Conservation (phyloP, 2,888 invertebrate genomes). For the Epinotia nisella region DNA sequence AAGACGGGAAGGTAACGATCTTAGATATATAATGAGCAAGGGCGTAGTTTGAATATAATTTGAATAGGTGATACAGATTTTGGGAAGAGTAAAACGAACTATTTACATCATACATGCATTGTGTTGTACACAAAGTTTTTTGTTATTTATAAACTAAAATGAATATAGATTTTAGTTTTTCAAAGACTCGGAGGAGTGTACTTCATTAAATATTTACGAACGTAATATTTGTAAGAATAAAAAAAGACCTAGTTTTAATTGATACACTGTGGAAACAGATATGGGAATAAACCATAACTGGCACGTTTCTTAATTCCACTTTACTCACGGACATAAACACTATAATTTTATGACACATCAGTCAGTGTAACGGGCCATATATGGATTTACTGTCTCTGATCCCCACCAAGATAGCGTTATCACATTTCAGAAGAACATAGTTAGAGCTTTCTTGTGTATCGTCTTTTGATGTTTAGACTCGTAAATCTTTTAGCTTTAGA, state of each 20-base stretch:
- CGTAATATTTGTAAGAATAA: too few species aligned
- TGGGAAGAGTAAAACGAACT: not conserved
- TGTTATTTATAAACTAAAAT: too few species aligned
- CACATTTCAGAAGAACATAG: constrained; percentile 37
- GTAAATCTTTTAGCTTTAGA: constrained; percentile 27
- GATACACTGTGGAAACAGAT: not conserved
- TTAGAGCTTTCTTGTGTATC: constrained; percentile 35
- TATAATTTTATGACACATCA: constrained; percentile 29
- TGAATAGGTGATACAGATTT: not conserved
- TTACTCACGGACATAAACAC: constrained; percentile 28
- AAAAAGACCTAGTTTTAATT: not conserved
- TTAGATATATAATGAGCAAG: not conserved
- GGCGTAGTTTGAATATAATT: not conserved
- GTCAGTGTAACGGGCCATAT: constrained; percentile 28
- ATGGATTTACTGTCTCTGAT: constrained; percentile 34
- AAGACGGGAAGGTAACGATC: not conserved
- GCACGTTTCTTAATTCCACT: not conserved
- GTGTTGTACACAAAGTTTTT: not conserved
- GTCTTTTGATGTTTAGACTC: constrained; percentile 34
- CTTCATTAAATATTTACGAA: not conserved
- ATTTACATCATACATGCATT: not conserved
- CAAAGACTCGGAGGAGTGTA: not conserved
- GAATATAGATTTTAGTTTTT: not conserved
- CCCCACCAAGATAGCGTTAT: constrained; percentile 35
- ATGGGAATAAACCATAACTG: not conserved